These are phyloP conservation scores for Piprites chloris DNA, from an alignment of 2,113 vertebrate genomes.

Conservation along the genomic window DNA sequence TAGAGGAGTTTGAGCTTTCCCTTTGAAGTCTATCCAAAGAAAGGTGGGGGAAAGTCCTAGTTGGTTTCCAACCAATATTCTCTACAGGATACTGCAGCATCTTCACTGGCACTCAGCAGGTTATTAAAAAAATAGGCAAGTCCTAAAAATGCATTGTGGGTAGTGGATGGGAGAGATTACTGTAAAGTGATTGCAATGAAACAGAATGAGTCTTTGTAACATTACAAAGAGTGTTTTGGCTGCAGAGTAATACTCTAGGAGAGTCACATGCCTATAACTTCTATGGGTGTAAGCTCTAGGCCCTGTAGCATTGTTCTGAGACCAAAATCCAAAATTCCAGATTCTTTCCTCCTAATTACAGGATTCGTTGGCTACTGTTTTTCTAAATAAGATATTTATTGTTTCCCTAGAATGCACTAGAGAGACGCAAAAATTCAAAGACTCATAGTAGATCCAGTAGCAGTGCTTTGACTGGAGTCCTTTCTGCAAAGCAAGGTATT, in stretches of 20 bases:
- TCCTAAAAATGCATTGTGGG: background rate
- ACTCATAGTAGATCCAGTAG: slow-evolving; percentile 81
- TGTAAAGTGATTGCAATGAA: background rate
- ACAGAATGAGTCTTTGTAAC: background rate
- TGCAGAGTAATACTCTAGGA: background rate
- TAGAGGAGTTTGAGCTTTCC: background rate
- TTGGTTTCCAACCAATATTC: background rate
- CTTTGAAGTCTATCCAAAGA: background rate
- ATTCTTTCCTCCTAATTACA: background rate
- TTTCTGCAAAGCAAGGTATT: slow-evolving; percentile 96
- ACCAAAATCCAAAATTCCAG: background rate
- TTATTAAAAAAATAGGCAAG: background rate
- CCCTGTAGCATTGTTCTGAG: background rate
- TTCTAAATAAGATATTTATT: slow-evolving; percentile 16
- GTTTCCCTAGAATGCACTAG: slow-evolving; percentile 85
- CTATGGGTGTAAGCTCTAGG: background rate
- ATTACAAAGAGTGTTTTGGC: background rate
- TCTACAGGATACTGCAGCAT: background rate
- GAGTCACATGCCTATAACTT: background rate
- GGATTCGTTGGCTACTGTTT: background rate
- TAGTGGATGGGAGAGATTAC: background rate
- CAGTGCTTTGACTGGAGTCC: slow-evolving; percentile 89
- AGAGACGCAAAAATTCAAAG: slow-evolving; percentile 87
- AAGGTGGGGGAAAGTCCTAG: background rate
- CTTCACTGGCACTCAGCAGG: background rate